Base-by-base conservation (phyloP, 1,140 invertebrate genomes). In the Acromyrmex echinatior region DNA sequence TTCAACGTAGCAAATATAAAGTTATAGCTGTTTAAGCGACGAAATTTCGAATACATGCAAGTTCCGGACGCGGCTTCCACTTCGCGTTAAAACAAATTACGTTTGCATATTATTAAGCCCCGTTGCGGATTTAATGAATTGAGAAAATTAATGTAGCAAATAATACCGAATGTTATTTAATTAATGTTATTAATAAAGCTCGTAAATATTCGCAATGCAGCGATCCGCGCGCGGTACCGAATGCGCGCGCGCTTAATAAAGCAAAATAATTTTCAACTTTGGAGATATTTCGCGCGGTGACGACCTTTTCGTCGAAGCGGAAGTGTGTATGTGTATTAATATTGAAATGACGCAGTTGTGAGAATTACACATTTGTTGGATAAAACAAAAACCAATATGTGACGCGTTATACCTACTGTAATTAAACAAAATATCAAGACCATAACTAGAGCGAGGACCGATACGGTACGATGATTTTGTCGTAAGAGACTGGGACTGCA, bases 121-220 rank as follows among this genome's bases (percentile, higher is more conserved):
- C 65, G 78, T 81, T 81, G 45, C 78, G 56, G 39, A 74, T 82
- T 82, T 74, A 74, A 74, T 74, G 80, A 82, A 74, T 82, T 60
- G 80, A 73, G 68, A 82, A 74, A 82, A 82, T 82, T 82, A 82
- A 62, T 82, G 68, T 60, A 45, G 80, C 53, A 82, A 74, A 82
- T 82, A 82, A 82, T 74, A 45, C 25, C 53, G 39, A 82, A 82
- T 82, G 53, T 82, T 62, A 82, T 82, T 82, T 82, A 82, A 82
- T 82, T 82, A 82, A 82, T 39, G 80, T 74, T 82, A 74, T 82
- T 82, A 82, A 82, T 82, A 82, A 74, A 82, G 68, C 58, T 74
- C 25, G 68, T 49, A 82, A 82, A 82, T 82, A 82, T 82, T 82
- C 28, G 63, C 3, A 28, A 45, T n/a, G 39, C 21, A 21, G 12